These are phyloP conservation scores for Heliangelus exortis DNA, from an alignment of 2,797 vertebrate species.

Conservation along the genomic window DNA sequence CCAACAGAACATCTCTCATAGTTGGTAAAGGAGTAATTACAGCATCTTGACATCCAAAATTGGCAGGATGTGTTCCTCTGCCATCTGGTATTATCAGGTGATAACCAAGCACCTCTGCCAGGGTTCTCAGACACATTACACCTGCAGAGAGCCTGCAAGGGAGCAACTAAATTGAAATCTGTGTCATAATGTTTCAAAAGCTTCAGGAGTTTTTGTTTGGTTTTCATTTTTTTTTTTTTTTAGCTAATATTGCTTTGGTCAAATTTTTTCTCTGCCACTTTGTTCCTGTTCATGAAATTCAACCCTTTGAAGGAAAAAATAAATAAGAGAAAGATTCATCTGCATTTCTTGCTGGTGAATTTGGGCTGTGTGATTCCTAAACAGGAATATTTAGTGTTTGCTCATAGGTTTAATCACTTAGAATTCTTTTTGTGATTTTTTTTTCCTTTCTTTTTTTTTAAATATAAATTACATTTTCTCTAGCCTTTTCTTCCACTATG, in stretches of 20 bases:
- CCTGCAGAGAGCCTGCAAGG: not conserved
- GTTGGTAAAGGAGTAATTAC: not conserved
- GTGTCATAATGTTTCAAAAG: not conserved
- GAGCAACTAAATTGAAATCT: not conserved
- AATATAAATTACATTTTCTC: not conserved
- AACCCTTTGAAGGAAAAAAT: not conserved
- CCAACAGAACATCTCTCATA: not conserved
- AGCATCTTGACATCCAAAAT: not conserved
- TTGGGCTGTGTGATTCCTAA: not conserved
- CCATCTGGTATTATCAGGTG: constrained; percentile 2
- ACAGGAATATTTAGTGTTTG: not conserved
- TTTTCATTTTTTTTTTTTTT: not conserved
- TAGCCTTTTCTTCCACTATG: not conserved
- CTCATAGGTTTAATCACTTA: not conserved
- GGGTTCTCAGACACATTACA: not conserved
- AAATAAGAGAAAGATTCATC: too few relatives aligned
- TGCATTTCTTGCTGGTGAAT: not conserved
- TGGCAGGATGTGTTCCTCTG: not conserved
- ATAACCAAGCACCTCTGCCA: not conserved
- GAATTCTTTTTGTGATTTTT: not conserved
- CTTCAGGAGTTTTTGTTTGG: not conserved
- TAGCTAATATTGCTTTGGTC: not conserved
- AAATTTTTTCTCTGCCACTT: not conserved
- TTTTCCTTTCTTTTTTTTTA: too few relatives aligned
- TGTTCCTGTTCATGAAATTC: not conserved